phyloP scores from a whole-genome alignment of 1,140 invertebrate genomes.

The Drosophila quadrilineata region DNA sequence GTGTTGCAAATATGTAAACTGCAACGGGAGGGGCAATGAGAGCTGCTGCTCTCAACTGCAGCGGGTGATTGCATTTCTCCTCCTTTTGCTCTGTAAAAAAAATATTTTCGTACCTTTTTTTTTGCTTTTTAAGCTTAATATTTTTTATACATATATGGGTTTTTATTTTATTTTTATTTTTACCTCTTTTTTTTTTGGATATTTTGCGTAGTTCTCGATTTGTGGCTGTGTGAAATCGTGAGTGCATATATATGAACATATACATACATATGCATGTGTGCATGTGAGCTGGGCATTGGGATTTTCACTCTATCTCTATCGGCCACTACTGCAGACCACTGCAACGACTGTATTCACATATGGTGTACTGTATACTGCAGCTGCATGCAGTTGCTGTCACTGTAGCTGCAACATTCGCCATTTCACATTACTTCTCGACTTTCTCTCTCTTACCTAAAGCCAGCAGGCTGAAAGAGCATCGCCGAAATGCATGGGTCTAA shows the following conservation, averaged over 20 bases:
- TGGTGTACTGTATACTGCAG: conserved; percentile 29
- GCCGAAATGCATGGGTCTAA: conserved; percentile 33
- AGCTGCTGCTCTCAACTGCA: conserved; percentile 50
- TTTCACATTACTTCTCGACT: conserved; percentile 38
- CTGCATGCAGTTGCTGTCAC: conserved; percentile 16
- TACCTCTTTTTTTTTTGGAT: conserved; percentile 35
- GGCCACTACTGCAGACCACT: conserved; percentile 12
- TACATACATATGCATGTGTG: no score
- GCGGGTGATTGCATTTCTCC: conserved; percentile 34
- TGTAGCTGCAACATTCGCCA: conserved; percentile 36
- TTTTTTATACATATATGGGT: conserved; percentile 77
- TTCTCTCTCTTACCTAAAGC: conserved; percentile 8
- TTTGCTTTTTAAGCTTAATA: conserved; percentile 61
- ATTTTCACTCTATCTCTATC: not conserved
- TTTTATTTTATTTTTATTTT: conserved; percentile 41
- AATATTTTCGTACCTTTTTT: conserved; percentile 28
- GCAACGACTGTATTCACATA: conserved; percentile 30
- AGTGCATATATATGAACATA: no score
- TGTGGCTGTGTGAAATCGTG: conserved; percentile 11
- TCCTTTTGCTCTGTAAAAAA: conserved; percentile 46
- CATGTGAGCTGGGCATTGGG: not conserved
- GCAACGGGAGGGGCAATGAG: conserved; percentile 42
- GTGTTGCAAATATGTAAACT: conserved; percentile 67
- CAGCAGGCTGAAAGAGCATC: conserved; percentile 29
- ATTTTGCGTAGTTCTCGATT: conserved; percentile 7